A percentile compares a stretch with the other conserved stretches of the same genome.
These are phyloP conservation scores for Tipula helvola DNA, from an alignment of 2,888 invertebrate genomes.

Conservation along the genomic window DNA sequence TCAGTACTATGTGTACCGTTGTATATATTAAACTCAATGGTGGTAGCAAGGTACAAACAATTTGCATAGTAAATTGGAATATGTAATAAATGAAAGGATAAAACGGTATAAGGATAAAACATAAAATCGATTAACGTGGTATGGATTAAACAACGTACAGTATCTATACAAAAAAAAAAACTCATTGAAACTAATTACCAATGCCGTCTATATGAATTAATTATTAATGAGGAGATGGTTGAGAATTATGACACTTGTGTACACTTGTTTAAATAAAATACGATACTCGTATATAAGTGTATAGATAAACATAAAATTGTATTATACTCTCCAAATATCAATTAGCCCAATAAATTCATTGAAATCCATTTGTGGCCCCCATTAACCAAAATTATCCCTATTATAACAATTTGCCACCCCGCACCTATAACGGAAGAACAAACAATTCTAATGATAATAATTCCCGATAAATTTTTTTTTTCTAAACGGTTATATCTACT, in stretches of 20 bases:
- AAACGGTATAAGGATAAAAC: background rate
- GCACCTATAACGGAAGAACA: background rate
- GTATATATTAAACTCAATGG: background rate
- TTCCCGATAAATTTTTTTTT: background rate
- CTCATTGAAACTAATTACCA: background rate
- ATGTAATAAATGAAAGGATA: background rate
- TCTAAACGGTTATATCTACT: background rate
- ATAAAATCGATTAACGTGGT: background rate
- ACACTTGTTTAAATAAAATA: background rate
- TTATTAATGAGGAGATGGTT: background rate
- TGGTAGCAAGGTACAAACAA: background rate
- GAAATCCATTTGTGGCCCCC: background rate
- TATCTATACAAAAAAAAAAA: background rate
- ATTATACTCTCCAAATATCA: background rate
- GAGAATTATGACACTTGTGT: background rate
- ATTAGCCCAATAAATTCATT: background rate
- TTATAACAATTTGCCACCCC: background rate
- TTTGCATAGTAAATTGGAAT: background rate
- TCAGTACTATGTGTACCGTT: background rate
- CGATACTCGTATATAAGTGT: background rate
- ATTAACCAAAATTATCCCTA: background rate
- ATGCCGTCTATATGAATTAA: background rate
- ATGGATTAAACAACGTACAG: background rate
- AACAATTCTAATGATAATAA: background rate
- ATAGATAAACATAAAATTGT: background rate